Evolutionary conservation across 2,888 invertebrate species (phyloP).

Genomic region (Tortrix viridana): DNA sequence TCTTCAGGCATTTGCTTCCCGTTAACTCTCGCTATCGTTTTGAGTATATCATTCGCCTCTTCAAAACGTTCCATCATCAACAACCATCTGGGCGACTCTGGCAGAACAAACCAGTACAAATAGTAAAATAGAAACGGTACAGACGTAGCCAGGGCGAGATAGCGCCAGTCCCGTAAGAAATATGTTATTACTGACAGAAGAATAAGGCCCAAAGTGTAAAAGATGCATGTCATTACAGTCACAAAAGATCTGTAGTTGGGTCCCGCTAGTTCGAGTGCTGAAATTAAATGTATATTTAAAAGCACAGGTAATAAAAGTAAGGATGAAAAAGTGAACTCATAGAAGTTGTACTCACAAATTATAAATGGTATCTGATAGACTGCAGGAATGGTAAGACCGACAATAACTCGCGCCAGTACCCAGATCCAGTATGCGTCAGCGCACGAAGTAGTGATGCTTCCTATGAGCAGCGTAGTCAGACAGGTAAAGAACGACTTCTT

Average conservation of each 20-base stretch:
- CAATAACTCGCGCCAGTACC: conserved; percentile 91
- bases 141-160: conserved; percentile 91
- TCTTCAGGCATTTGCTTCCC: conserved; percentile 89
- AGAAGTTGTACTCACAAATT: conserved; percentile 88
- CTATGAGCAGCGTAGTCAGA: conserved; percentile 90
- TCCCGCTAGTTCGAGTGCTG: conserved; percentile 95
- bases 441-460: conserved; percentile 91
- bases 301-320: conserved; percentile 17
- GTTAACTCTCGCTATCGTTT: conserved; percentile 91
- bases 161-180: conserved; percentile 92
- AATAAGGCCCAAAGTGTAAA: conserved; percentile 94
- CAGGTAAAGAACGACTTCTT: conserved; percentile 94
- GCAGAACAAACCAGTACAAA: conserved; percentile 93
- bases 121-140: conserved; percentile 93
- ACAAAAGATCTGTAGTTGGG: conserved; percentile 96
- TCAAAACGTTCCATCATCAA: conserved; percentile 91
- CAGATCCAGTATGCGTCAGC: conserved; percentile 93
- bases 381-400: conserved; percentile 96
- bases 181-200: conserved; percentile 93
- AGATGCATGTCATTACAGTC: conserved; percentile 95
- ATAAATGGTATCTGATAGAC: conserved; percentile 98
- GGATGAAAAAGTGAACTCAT: not conserved
- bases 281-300: conserved; percentile 52
- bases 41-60: conserved; percentile 91
- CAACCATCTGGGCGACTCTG: conserved; percentile 97